phyloP scores from a whole-genome alignment of 2,797 vertebrate species.

The Acrocephalus scirpaceus region DNA sequence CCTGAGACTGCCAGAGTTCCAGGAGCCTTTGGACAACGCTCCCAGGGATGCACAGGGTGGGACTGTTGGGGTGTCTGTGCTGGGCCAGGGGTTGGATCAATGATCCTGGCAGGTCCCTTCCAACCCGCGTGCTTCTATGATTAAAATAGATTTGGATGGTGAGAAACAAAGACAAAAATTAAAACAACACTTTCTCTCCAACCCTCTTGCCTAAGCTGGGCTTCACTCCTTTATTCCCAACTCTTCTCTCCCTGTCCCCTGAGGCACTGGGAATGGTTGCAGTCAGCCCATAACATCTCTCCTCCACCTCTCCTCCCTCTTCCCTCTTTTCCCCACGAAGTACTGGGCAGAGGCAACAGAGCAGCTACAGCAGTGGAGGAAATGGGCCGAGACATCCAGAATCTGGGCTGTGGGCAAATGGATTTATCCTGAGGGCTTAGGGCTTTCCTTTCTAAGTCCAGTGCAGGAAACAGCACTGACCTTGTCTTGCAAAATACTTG shows the following conservation, averaged over 20 bases:
- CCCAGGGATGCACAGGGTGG: accelerated
- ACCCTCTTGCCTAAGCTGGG: neutral
- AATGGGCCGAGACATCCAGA: neutral
- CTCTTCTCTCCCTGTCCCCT: neutral
- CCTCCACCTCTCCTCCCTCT: neutral
- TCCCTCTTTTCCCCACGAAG: neutral
- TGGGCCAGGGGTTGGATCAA: accelerated
- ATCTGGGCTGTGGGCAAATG: neutral
- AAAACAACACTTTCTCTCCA: neutral
- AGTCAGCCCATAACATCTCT: neutral
- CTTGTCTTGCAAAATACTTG: neutral
- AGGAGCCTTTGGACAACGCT: accelerated
- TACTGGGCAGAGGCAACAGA: neutral
- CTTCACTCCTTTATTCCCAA: neutral
- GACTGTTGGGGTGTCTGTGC: neutral
- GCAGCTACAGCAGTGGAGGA: neutral
- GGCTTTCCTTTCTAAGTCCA: neutral
- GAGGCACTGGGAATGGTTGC: neutral
- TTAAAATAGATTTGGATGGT: accelerated
- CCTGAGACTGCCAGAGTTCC: neutral
- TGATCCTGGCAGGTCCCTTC: neutral
- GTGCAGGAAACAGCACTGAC: neutral
- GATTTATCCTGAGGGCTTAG: neutral
- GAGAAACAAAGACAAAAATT: neutral
- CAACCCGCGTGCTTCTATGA: neutral